Evolutionary conservation across 2,888 invertebrate species (phyloP).

Genomic region (Scaptodrosophila latifasciaeformis): DNA sequence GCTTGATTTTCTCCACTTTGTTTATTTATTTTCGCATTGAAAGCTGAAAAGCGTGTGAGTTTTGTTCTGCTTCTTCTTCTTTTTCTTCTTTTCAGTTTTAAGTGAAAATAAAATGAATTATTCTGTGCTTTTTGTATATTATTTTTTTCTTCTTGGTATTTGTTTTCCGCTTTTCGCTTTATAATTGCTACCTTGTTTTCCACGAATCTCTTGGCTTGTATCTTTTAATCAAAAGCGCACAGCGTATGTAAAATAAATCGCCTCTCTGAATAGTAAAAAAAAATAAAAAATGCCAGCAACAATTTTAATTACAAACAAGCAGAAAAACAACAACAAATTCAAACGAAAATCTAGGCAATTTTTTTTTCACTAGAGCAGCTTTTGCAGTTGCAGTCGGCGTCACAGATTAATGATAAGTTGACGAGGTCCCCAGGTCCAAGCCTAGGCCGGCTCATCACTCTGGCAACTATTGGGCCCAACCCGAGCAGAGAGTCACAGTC

Average conservation of each 20-base stretch:
- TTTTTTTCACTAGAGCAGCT: not conserved
- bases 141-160: too few relatives aligned
- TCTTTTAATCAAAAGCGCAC: constrained; percentile 39
- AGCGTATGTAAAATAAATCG: constrained; percentile 25
- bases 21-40: not conserved
- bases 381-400: constrained; percentile 12
- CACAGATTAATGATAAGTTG: constrained; percentile 58
- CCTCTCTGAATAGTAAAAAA: too few relatives aligned
- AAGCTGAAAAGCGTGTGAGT: not conserved
- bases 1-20: not conserved
- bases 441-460: not conserved
- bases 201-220: constrained; percentile 45
- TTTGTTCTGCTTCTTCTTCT: constrained; percentile 16
- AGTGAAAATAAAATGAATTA: too few relatives aligned
- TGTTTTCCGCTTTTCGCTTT: constrained; percentile 38
- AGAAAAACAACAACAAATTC: constrained; percentile 36
- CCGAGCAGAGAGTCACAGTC: too few relatives aligned
- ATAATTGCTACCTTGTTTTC: constrained; percentile 63
- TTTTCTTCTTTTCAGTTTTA: too few relatives aligned
- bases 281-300: constrained; percentile 49
- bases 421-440: constrained; percentile 13
- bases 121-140: too few relatives aligned
- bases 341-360: not conserved
- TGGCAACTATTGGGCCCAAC: too few relatives aligned
- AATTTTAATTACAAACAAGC: constrained; percentile 54